Conservation (phyloP, 2,888 invertebrate genomes). For the Odontomyia ornata region DNA sequence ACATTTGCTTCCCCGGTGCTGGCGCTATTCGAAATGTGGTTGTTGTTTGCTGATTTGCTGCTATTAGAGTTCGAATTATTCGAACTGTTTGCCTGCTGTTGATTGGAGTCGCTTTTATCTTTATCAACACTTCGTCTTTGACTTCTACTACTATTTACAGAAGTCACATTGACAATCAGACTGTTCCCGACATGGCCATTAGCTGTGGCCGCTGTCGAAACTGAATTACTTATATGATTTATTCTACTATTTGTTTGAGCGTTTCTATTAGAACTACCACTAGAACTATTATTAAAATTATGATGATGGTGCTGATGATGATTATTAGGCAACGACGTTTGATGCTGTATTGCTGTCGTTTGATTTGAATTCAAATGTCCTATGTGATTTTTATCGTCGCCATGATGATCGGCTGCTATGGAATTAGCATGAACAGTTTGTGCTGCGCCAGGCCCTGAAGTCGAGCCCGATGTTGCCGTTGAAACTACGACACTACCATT, state of each 20-base stretch:
- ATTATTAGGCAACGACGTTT: conserved; percentile 27
- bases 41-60: conserved; percentile 2
- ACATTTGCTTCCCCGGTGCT: neutral
- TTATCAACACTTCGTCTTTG: conserved; percentile 62
- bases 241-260: conserved; percentile 53
- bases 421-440: conserved; percentile 53
- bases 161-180: conserved; percentile 57
- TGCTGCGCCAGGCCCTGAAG: conserved; percentile 47
- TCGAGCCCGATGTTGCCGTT: conserved; percentile 47
- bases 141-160: conserved; percentile 57
- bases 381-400: conserved; percentile 55
- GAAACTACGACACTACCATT: neutral
- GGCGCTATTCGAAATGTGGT: conserved; percentile 21
- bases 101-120: conserved; percentile 55
- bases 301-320: conserved; percentile 49
- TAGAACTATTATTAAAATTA: conserved; percentile 53
- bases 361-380: conserved; percentile 54
- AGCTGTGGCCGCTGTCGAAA: conserved; percentile 43
- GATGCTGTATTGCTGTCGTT: conserved; percentile 47
- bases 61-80: conserved; percentile 49
- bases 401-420: conserved; percentile 52
- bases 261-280: conserved; percentile 54
- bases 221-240: conserved; percentile 46
- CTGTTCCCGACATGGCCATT: conserved; percentile 53
- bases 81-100: conserved; percentile 54